Percentiles rank a stretch among this genome's conserved stretches.
phyloP scores from a whole-genome alignment of 2,888 invertebrate species.

The Platyscelio sp. region DNA sequence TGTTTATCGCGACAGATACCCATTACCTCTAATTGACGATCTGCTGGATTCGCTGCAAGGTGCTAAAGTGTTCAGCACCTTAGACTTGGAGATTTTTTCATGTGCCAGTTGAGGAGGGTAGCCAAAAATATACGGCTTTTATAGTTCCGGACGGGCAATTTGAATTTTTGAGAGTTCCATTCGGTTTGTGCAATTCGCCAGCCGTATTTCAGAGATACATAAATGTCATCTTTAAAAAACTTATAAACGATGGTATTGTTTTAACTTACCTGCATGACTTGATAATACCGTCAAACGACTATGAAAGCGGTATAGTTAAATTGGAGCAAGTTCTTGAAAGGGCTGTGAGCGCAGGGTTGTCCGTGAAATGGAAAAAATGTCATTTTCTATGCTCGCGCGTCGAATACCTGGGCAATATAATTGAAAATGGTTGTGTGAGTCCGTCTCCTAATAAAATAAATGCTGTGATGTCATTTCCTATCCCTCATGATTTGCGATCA shows the following conservation, averaged over 20 bases:
- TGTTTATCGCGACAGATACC: neutral
- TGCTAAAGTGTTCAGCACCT: neutral
- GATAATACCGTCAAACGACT: neutral
- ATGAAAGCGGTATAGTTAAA: neutral
- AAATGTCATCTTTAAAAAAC: neutral
- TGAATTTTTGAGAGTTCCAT: neutral
- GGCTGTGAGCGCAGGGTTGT: neutral
- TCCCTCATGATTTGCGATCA: neutral
- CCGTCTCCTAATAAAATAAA: neutral
- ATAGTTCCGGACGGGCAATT: neutral
- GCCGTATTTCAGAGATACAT: no score
- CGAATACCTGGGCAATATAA: neutral
- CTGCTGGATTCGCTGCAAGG: neutral
- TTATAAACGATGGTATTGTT: neutral
- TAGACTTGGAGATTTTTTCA: neutral
- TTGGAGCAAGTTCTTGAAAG: neutral
- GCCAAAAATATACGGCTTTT: neutral
- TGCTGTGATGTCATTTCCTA: neutral
- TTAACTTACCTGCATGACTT: neutral
- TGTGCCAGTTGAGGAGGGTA: neutral
- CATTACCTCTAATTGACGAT: neutral
- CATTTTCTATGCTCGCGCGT: conserved; percentile 1
- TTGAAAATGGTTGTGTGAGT: neutral
- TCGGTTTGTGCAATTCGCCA: no score
- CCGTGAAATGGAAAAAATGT: neutral